Percentiles rank a stretch among this genome's conserved stretches.
phyloP scores from a whole-genome alignment of 2,797 vertebrate genomes.

The Eleutherodactylus coqui region DNA sequence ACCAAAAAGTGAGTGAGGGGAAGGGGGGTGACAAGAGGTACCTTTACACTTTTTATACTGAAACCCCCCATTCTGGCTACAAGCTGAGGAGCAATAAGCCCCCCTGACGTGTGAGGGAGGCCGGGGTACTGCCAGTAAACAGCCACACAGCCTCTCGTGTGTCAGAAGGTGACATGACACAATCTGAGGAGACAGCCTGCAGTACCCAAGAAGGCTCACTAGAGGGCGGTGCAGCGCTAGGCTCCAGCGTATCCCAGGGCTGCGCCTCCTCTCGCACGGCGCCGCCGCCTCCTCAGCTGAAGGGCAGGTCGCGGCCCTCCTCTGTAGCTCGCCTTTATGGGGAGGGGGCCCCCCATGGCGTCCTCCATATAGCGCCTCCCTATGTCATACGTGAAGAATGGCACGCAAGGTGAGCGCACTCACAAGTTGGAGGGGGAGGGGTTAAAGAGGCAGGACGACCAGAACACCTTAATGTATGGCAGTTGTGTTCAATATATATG shows the following conservation, averaged over 20 bases:
- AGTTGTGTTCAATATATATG: no score
- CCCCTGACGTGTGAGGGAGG: no score
- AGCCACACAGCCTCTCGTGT: no score
- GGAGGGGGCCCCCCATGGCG: not conserved
- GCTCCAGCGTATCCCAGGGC: not conserved
- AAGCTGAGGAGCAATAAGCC: no score
- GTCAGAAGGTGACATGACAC: no score
- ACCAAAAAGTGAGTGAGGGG: no score
- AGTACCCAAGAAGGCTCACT: not conserved
- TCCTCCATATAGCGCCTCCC: not conserved
- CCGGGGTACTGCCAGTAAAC: no score
- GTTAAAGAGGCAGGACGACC: not conserved
- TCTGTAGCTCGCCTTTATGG: not conserved
- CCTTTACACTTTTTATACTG: no score
- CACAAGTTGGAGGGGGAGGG: not conserved
- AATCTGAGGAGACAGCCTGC: not conserved
- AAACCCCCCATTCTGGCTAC: no score
- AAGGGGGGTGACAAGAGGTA: no score
- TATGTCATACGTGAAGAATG: not conserved
- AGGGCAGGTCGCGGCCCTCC: constrained; percentile 4
- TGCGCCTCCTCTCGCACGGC: not conserved
- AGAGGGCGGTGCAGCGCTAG: not conserved
- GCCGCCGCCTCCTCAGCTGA: not conserved
- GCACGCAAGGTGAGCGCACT: not conserved
- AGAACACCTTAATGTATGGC: no score